A percentile compares a stretch with the other conserved stretches of the same genome.
phyloP scores from a whole-genome alignment of 1,140 invertebrate genomes.

The Bombus consobrinus region DNA sequence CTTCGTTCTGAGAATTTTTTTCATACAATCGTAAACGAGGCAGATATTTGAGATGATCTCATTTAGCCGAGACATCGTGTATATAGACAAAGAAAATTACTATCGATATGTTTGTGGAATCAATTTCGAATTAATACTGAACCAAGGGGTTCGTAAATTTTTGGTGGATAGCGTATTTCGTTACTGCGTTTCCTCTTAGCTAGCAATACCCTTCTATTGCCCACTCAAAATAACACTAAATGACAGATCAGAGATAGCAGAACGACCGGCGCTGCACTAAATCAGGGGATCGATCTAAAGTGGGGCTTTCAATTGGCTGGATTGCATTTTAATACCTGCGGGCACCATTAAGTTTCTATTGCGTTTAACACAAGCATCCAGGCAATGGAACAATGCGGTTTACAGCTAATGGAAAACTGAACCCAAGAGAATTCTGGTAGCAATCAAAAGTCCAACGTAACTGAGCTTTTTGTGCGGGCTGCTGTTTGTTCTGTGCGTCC shows the following conservation, averaged over 20 bases:
- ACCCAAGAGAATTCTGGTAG: conserved; percentile 3
- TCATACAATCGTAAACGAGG: too few species aligned
- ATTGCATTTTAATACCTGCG: conserved; percentile 42
- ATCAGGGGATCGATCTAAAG: conserved; percentile 28
- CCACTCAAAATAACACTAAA: background rate
- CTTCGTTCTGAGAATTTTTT: too few species aligned
- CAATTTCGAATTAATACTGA: background rate
- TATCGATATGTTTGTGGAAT: background rate
- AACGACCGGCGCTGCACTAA: background rate
- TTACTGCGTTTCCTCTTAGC: background rate
- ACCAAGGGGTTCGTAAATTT: too few species aligned
- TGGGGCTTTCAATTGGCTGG: conserved; percentile 26
- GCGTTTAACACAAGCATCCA: conserved; percentile 22
- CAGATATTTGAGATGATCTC: too few species aligned
- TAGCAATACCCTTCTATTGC: background rate
- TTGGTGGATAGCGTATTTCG: background rate
- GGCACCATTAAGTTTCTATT: conserved; percentile 39
- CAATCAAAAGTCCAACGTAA: conserved; percentile 25
- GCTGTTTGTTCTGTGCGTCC: conserved; percentile 21
- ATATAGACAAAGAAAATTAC: background rate
- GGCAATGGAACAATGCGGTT: conserved; percentile 31
- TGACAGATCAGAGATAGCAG: background rate
- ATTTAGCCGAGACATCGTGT: too few species aligned
- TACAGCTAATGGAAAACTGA: conserved; percentile 45
- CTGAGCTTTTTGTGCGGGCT: conserved; percentile 9